These are phyloP conservation scores for Troides oblongomaculatus DNA, from an alignment of 2,888 invertebrate species.

Conservation along the genomic window DNA sequence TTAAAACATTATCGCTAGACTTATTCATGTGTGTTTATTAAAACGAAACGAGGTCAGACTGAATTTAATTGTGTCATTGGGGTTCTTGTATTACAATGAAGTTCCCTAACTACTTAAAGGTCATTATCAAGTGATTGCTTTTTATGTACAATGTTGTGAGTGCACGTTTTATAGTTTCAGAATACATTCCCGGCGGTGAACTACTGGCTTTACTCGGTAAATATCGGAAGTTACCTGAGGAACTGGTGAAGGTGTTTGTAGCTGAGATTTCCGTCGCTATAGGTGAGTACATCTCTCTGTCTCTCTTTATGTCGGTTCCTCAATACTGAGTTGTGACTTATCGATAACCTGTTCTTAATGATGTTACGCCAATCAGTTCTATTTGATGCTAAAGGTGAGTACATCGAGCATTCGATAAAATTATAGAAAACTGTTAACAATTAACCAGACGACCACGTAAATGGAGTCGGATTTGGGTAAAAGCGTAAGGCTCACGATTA, in stretches of 20 bases:
- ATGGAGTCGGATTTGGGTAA: too few species aligned
- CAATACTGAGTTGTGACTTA: too few species aligned
- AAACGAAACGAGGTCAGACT: constrained; percentile 30
- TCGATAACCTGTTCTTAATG: too few species aligned
- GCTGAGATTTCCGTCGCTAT: constrained; percentile 93
- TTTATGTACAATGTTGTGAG: constrained; percentile 3
- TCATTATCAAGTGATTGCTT: constrained; percentile 37
- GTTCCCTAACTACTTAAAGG: constrained; percentile 35
- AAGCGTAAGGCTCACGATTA: too few species aligned
- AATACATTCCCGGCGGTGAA: constrained; percentile 92
- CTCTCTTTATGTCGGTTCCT: too few species aligned
- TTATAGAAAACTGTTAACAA: not conserved
- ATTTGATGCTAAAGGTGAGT: constrained; percentile 84
- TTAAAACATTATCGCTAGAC: constrained; percentile 30
- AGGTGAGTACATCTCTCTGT: constrained; percentile 77
- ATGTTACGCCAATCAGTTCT: too few species aligned
- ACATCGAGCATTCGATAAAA: not conserved
- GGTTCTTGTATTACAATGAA: constrained; percentile 31
- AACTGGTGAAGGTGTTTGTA: constrained; percentile 89
- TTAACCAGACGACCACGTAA: too few species aligned
- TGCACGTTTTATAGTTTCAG: constrained; percentile 82
- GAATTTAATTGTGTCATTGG: constrained; percentile 31
- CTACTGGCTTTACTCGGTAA: constrained; percentile 86
- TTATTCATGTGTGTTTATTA: constrained; percentile 23
- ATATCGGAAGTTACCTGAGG: constrained; percentile 87